Percentiles rank a stretch among this genome's conserved stretches.
Evolutionary conservation across 1,140 invertebrate genomes (phyloP).

Genomic region (Cheumatopsyche charites): DNA sequence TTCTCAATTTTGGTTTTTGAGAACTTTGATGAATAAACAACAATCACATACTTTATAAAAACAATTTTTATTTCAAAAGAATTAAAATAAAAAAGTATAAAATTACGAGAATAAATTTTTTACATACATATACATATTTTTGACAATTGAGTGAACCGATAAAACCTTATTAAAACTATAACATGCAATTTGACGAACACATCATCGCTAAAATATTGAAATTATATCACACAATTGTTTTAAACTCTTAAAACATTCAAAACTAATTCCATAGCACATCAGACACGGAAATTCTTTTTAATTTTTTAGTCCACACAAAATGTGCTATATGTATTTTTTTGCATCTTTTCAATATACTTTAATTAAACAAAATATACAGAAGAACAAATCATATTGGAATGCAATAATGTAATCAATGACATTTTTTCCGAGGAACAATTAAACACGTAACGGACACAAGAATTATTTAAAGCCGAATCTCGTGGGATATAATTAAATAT

Average conservation of each 20-base stretch:
- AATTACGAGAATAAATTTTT: slow-evolving; percentile 5
- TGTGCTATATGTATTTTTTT: background rate
- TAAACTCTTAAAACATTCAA: background rate
- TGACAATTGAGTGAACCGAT: slow-evolving; percentile 19
- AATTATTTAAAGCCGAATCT: background rate
- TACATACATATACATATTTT: too few species aligned
- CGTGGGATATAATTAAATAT: background rate
- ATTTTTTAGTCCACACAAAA: background rate
- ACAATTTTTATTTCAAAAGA: slow-evolving; percentile 31
- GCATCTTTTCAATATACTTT: background rate
- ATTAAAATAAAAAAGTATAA: slow-evolving; percentile 31
- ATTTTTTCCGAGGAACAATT: background rate
- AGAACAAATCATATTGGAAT: slow-evolving; percentile 6
- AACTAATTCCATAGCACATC: background rate
- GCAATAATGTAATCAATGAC: slow-evolving; percentile 7
- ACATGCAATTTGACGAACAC: slow-evolving; percentile 28
- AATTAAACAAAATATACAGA: slow-evolving; percentile 1
- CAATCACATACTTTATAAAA: background rate
- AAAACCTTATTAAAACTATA: slow-evolving; percentile 17
- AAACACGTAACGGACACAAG: background rate
- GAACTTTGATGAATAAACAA: background rate
- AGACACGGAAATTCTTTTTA: background rate
- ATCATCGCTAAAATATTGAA: slow-evolving; percentile 25
- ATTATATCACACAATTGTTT: slow-evolving; percentile 10
- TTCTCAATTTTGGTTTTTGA: too few species aligned